phyloP scores from a whole-genome alignment of 2,888 invertebrate species.

The Apodemia mormo region DNA sequence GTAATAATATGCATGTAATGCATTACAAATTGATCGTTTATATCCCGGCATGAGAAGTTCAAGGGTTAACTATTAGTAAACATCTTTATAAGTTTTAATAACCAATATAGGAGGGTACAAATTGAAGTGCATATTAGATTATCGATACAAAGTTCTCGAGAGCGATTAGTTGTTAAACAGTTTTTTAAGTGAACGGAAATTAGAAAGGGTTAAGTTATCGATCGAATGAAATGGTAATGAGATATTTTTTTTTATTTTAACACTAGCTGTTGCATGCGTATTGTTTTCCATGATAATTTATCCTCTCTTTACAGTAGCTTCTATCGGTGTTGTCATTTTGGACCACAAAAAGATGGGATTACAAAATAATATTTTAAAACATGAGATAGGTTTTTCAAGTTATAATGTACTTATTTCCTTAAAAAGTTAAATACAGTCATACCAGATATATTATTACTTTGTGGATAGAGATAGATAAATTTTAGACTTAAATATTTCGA shows the following conservation, averaged over 20 bases:
- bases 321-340: not conserved
- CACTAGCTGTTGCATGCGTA: not conserved
- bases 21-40: conserved; percentile 42
- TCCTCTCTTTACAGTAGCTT: not conserved
- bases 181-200: conserved; percentile 1
- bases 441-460: too few species aligned
- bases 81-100: conserved; percentile 70
- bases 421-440: too few species aligned
- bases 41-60: conserved; percentile 43
- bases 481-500: too few species aligned
- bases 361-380: too few species aligned
- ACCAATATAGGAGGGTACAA: conserved; percentile 54
- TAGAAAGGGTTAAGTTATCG: conserved; percentile 2
- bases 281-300: not conserved
- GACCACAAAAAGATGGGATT: too few species aligned
- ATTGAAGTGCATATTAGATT: conserved; percentile 44
- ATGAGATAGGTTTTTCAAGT: too few species aligned
- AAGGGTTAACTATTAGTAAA: conserved; percentile 75
- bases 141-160: conserved; percentile 39
- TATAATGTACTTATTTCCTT: too few species aligned
- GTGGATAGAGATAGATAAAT: too few species aligned
- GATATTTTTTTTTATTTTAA: not conserved
- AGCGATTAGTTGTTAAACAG: conserved; percentile 13
- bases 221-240: not conserved
- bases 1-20: conserved; percentile 21